phyloP scores from a whole-genome alignment of 2,113 vertebrate genomes.

The Loxodonta africana region DNA sequence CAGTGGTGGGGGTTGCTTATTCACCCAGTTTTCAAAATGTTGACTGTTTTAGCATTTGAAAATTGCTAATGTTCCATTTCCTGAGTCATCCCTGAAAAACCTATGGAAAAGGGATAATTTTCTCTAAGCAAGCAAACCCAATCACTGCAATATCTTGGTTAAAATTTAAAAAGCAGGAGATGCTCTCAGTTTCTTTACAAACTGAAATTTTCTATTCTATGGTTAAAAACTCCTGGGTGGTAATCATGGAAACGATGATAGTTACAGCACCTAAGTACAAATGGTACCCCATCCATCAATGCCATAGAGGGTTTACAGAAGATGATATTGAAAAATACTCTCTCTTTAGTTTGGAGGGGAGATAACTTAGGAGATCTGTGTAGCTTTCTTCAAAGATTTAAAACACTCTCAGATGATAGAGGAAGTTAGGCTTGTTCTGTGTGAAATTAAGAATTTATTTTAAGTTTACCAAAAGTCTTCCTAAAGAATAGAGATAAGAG shows the following conservation, averaged over 20 bases:
- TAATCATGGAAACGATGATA: neutral
- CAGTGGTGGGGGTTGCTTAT: constrained; percentile 7
- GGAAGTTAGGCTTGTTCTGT: neutral
- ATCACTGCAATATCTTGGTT: constrained; percentile 31
- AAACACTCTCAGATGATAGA: neutral
- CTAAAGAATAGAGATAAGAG: neutral
- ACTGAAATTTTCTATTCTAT: neutral
- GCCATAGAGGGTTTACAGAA: neutral
- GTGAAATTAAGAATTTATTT: neutral
- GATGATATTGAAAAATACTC: neutral
- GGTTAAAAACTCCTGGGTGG: neutral
- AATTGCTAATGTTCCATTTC: constrained; percentile 44
- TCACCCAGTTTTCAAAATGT: constrained; percentile 55
- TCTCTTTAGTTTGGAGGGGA: neutral
- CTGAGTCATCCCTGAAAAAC: neutral
- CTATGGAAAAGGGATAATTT: constrained; percentile 30
- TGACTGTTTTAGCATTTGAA: neutral
- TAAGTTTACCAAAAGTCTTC: neutral
- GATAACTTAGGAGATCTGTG: neutral
- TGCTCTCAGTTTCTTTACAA: constrained; percentile 20
- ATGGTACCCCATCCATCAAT: neutral
- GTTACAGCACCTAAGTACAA: neutral
- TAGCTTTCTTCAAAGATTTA: constrained; percentile 14
- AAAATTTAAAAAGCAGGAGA: neutral
- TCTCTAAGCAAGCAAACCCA: constrained; percentile 28